phyloP scores from a whole-genome alignment of 1,140 invertebrate species.

The Lepidurus arcticus region DNA sequence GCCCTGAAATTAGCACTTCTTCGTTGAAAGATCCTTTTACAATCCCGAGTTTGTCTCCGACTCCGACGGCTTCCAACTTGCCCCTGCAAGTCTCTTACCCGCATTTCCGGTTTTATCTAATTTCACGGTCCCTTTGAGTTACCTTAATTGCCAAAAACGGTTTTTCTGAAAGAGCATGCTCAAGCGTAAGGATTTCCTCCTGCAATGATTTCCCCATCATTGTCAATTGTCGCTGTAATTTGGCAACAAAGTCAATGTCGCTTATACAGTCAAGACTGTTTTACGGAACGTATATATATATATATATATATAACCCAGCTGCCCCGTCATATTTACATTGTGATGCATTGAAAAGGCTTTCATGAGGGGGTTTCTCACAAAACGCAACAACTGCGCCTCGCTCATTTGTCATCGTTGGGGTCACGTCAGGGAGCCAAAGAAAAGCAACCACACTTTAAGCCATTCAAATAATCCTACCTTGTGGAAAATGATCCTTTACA shows the following conservation, averaged over 20 bases:
- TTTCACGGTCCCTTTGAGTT: too few relatives aligned
- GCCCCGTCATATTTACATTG: slow-evolving; percentile 13
- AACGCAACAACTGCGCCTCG: slow-evolving; percentile 17
- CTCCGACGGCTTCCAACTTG: too few relatives aligned
- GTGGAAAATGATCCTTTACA: slow-evolving; percentile 3
- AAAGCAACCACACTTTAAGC: neutral
- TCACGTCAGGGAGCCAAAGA: neutral
- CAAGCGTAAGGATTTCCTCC: neutral
- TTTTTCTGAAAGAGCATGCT: neutral
- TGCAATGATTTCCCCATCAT: slow-evolving; percentile 18
- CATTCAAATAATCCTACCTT: slow-evolving; percentile 22
- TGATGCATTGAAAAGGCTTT: slow-evolving; percentile 19
- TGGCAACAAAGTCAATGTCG: neutral
- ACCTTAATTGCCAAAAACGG: neutral
- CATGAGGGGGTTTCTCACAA: neutral
- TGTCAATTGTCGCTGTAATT: slow-evolving; percentile 1
- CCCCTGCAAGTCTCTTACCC: too few relatives aligned
- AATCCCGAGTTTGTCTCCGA: too few relatives aligned
- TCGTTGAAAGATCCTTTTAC: too few relatives aligned
- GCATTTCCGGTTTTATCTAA: too few relatives aligned
- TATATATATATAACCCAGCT: neutral
- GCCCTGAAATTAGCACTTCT: too few relatives aligned
- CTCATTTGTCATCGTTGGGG: slow-evolving; percentile 18
- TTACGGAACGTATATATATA: too few relatives aligned
- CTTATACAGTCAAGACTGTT: too few relatives aligned